Evolutionary conservation across 2,797 vertebrate genomes (phyloP).

Genomic region (Cossypha heuglini): DNA sequence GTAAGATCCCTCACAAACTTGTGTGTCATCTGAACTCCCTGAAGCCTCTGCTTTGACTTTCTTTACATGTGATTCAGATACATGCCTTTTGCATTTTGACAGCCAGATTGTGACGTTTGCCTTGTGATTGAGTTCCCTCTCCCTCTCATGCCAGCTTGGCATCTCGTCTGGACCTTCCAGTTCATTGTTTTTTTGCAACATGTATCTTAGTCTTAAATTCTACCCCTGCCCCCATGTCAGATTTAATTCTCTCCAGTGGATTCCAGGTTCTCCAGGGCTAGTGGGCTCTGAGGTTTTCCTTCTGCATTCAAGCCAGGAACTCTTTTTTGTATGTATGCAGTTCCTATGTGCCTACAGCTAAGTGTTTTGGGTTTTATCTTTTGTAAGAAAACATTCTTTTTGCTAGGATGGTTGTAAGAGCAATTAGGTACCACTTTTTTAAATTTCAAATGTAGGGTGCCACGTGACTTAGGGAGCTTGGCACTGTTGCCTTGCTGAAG

Average conservation of each 20-base stretch:
- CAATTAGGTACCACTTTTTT: neutral
- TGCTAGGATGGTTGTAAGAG: neutral
- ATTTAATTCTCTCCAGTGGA: neutral
- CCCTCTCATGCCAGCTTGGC: neutral
- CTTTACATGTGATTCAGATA: neutral
- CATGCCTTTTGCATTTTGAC: neutral
- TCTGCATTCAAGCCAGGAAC: neutral
- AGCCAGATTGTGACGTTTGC: neutral
- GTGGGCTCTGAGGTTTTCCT: neutral
- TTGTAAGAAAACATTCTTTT: neutral
- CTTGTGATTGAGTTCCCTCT: neutral
- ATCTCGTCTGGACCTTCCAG: neutral
- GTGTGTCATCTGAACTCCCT: neutral
- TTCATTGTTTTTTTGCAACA: neutral
- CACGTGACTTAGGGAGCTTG: neutral
- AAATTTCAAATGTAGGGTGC: neutral
- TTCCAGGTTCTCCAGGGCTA: neutral
- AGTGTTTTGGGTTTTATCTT: neutral
- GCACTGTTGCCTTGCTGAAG: neutral
- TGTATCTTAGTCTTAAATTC: neutral
- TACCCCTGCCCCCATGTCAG: fast-evolving
- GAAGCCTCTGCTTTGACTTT: neutral
- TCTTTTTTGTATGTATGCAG: neutral
- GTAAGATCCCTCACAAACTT: neutral
- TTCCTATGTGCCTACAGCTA: neutral